Conservation (phyloP, 35 echinoderm and acorn worm genomes). For the Diadema setosum region DNA sequence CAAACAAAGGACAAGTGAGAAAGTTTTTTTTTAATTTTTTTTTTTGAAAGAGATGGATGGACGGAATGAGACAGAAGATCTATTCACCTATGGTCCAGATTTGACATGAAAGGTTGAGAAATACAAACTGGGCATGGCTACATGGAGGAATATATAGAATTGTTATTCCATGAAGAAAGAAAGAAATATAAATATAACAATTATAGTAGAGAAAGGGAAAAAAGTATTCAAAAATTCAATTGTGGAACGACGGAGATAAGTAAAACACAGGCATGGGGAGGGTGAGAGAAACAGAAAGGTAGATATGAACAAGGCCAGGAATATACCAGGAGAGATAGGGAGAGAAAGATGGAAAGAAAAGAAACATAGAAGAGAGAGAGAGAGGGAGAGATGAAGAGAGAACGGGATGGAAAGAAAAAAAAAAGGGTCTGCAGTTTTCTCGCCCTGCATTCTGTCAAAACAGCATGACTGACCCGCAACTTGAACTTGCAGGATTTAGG, state of each 20-base stretch:
- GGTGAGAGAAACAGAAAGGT: background rate
- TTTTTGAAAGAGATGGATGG: too few relatives aligned
- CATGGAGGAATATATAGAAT: too few relatives aligned
- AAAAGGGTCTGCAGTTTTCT: background rate
- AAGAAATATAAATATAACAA: too few relatives aligned
- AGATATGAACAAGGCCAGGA: background rate
- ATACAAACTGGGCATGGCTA: too few relatives aligned
- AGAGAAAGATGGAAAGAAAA: background rate
- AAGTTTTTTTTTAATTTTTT: too few relatives aligned
- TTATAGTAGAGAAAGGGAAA: background rate
- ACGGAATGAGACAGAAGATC: too few relatives aligned
- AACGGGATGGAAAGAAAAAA: background rate
- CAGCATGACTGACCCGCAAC: slow-evolving; percentile 1
- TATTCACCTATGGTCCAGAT: too few relatives aligned
- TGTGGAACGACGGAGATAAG: background rate
- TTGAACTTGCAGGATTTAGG: slow-evolving; percentile 22
- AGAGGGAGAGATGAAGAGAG: background rate
- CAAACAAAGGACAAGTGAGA: background rate
- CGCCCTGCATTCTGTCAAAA: slow-evolving; percentile 13
- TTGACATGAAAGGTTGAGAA: too few relatives aligned
- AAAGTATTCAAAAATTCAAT: background rate
- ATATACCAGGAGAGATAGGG: background rate
- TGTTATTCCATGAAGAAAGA: too few relatives aligned
- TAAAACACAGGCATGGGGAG: background rate
- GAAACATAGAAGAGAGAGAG: background rate